A percentile compares a stretch with the other conserved stretches of the same genome.
Evolutionary conservation across 2,797 vertebrate genomes (phyloP).

Genomic region (Pipistrellus pygmaeus): DNA sequence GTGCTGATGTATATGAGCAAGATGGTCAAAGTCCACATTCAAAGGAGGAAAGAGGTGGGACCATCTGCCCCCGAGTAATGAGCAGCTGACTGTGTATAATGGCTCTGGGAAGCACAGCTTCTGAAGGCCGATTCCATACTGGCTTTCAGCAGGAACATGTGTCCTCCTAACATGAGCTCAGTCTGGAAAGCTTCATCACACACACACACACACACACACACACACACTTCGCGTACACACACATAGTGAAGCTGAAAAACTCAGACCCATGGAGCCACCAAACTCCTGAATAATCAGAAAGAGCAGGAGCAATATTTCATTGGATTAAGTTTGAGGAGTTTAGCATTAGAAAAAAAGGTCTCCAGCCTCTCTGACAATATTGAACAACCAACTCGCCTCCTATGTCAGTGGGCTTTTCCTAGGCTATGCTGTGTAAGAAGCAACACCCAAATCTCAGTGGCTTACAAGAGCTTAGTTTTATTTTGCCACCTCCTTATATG

Average conservation of each 20-base stretch:
- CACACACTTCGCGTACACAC: background rate
- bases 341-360: background rate
- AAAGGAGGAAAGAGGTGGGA: background rate
- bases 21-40: background rate
- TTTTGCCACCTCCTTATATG: background rate
- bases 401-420: background rate
- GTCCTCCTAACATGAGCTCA: background rate
- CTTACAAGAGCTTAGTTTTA: background rate
- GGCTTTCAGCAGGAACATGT: background rate
- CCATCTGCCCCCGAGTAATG: background rate
- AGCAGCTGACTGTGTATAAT: background rate
- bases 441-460: background rate
- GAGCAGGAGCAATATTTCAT: background rate
- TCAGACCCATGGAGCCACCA: background rate
- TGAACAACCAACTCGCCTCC: background rate
- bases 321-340: background rate
- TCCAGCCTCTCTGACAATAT: background rate
- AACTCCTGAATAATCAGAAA: background rate
- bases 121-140: background rate
- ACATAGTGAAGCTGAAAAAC: background rate
- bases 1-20: background rate
- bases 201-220: no score
- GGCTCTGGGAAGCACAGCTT: background rate
- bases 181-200: background rate
- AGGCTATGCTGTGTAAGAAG: background rate